Conservation (phyloP, 2,888 invertebrate genomes). For the Cybosia mesomella region DNA sequence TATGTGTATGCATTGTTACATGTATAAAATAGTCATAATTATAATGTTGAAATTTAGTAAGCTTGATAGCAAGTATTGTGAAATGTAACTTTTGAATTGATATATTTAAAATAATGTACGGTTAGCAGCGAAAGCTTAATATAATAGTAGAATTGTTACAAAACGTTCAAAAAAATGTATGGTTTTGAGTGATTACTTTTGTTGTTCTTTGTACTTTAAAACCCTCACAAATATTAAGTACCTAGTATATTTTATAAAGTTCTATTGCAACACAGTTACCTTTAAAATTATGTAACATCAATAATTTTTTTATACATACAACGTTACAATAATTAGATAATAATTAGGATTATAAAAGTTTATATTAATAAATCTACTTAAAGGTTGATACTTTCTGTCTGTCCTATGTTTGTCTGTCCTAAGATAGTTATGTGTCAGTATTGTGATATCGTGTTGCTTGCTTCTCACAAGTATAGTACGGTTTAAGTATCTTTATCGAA, state of each 20-base stretch:
- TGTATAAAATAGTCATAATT: not conserved
- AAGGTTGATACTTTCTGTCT: not conserved
- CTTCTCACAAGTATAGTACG: not conserved
- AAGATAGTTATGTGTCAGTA: conserved; percentile 2
- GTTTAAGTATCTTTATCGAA: conserved; percentile 1
- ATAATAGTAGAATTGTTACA: not conserved
- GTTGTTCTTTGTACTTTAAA: not conserved
- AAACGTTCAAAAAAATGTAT: not conserved
- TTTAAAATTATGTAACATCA: not conserved
- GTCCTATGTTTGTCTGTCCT: not conserved
- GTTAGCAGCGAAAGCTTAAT: not conserved
- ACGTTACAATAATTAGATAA: not conserved
- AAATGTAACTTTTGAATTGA: not conserved
- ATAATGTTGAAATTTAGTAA: not conserved
- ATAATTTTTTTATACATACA: not conserved
- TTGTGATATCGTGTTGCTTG: conserved; percentile 14
- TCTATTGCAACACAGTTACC: not conserved
- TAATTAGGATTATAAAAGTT: not conserved
- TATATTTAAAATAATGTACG: not conserved
- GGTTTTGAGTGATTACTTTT: not conserved
- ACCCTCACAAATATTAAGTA: not conserved
- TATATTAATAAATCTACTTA: not conserved
- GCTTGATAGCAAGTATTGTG: not conserved
- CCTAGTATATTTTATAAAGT: not conserved
- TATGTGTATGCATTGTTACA: not conserved